These are phyloP conservation scores for Drosophila kuntzei DNA, from an alignment of 2,888 invertebrate species.

Conservation along the genomic window DNA sequence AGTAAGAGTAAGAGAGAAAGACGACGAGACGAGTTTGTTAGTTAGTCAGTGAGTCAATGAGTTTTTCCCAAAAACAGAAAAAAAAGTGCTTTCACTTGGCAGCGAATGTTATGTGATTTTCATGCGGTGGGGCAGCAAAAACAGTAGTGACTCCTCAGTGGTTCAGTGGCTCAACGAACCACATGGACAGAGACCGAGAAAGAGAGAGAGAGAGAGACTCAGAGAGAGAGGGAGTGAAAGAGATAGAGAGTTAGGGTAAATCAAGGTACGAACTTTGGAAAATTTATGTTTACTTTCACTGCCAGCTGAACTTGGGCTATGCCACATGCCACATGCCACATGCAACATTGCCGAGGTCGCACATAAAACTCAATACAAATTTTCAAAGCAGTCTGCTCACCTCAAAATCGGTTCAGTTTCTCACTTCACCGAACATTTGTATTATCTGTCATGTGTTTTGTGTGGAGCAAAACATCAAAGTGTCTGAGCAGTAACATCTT, in stretches of 20 bases:
- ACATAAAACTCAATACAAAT: background rate
- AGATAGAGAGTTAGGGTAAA: constrained; percentile 12
- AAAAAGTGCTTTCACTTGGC: constrained; percentile 75
- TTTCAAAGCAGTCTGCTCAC: background rate
- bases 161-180: constrained; percentile 44
- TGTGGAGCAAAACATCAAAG: background rate
- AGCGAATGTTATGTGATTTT: constrained; percentile 67
- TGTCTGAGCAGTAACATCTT: background rate
- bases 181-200: background rate
- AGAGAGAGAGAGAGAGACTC: background rate
- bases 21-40: constrained; percentile 7
- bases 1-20: background rate
- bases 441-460: background rate
- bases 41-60: constrained; percentile 38
- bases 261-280: constrained; percentile 21
- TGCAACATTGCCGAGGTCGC: constrained; percentile 5
- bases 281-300: constrained; percentile 83
- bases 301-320: constrained; percentile 29
- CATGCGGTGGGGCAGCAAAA: constrained; percentile 24
- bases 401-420: background rate
- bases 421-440: too few species aligned
- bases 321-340: constrained; percentile 32
- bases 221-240: background rate
- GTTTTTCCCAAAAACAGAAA: constrained; percentile 48
- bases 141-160: constrained; percentile 52